Evolutionary conservation across 2,113 vertebrate genomes (phyloP), one percentile per base, ranked within the genome.

Genomic region (cat (Felis catus)): DNA sequence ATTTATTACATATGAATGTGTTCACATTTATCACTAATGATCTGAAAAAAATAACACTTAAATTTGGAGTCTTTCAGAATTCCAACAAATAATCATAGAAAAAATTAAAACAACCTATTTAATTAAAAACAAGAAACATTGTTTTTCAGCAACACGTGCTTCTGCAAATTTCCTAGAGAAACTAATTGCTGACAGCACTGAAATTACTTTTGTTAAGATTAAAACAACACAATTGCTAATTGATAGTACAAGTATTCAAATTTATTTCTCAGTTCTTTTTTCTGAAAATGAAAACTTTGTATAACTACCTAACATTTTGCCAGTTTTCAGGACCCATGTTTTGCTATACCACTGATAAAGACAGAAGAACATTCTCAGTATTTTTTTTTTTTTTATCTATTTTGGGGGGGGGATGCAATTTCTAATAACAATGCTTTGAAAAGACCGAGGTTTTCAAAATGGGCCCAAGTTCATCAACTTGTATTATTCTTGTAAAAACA

Each of bases 371-470:
- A 27, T 63, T 81, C 2, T 79, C 16, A 66, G 25, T 41, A 45
- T 58, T 36, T 36, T 36, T 82, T 45, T 58, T 82, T 45, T 45
- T 70, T 21, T 23, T 29, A 23, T 51, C 39, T 84, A 4, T 25
- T 53, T 65, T 91, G 11, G 7, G 27, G 36, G 23, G 14, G 9
- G 25, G 11, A 15, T 21, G 4, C 16, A 41, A 70, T 80, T 93
- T 95, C n/a, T 91, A 76, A 55, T n/a, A 13, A 68, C 21, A 91
- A 93, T 29, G 0, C 18, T 96, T 96, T 90, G 21, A 84, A 96
- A 91, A 80, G 19, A 78, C 33, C 0, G 11, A 48, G 18, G 3
- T 23, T 81, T 85, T 81, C 36, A 65, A 95, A 36, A 81, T 19
- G 55, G 2, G 15, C 48, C 88, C 74, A 45, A 91, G 36, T 23